phyloP scores from a whole-genome alignment of 92 coral and sea anemone genomes.

The Isaurus tuberculatus region DNA sequence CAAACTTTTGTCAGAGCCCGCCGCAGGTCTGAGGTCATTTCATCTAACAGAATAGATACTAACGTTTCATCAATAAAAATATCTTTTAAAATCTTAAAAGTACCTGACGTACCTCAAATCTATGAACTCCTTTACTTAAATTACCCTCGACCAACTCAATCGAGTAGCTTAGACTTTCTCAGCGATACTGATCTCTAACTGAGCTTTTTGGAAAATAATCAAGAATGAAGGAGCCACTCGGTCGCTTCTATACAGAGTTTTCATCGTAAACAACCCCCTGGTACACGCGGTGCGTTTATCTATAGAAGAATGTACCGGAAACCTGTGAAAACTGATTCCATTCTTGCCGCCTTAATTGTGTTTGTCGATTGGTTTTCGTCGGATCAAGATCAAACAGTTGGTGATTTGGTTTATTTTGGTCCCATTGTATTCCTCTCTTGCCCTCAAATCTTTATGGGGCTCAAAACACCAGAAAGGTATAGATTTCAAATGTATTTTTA shows the following conservation, averaged over 20 bases:
- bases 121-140: too few relatives aligned
- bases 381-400: background rate
- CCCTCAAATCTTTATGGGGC: background rate
- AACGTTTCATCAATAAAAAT: too few relatives aligned
- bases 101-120: too few relatives aligned
- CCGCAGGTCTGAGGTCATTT: too few relatives aligned
- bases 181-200: background rate
- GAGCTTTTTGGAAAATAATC: background rate
- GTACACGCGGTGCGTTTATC: background rate
- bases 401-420: background rate
- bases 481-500: background rate
- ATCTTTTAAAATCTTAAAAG: too few relatives aligned
- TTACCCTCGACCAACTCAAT: background rate
- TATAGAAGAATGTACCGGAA: background rate
- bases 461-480: background rate
- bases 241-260: background rate
- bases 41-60: too few relatives aligned
- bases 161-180: background rate
- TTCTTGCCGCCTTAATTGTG: background rate
- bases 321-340: background rate
- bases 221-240: background rate
- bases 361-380: background rate
- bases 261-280: background rate
- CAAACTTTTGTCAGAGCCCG: too few relatives aligned
- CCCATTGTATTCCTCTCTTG: background rate